Base-by-base conservation (phyloP, 1,140 invertebrate species). In the Cydia pomonella region DNA sequence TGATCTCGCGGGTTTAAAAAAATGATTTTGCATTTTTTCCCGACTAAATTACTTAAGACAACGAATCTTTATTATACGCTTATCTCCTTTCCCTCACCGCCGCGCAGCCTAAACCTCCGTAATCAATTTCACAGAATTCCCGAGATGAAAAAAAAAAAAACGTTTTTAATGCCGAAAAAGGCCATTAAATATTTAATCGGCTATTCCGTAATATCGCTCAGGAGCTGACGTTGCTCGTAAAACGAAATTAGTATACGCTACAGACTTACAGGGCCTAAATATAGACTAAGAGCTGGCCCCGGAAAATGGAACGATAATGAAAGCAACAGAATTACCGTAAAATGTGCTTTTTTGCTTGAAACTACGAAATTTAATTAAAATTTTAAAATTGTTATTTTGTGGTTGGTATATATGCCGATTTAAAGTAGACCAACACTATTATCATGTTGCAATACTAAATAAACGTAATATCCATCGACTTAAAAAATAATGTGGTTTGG, bases 151-250 rank as follows among this genome's bases (percentile, higher is more conserved):
- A 13, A 6, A 33, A 33, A 33, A 64, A 69, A 69, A 69, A 33
- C 64, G 33, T 29, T 69, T 69, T 69, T 69, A 69, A 69, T 69
- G 33, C 64, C 29, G 29, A 69, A 69, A 69, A 41, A 18, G 64
- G 64, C 18, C 64, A 33, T 69, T 69, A 69, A 38, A 69, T 69
- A 69, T 69, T 69, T 69, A 69, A 69, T 69, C 33, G 64, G 13
- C 62, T 9, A 9, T 29, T 4, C 33, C 64, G n/a, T 69, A 38
- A 69, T 69, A 69, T 69, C 27, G 29, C 64, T n/a, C 33, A 18
- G 13, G 27, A 5, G 63, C 63, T 33, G 63, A 66, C 63, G 29
- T 18, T 1, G 64, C 64, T 69, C 29, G 64, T 38, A 12, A 69
- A 38, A 41, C 23, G 64, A 69, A 38, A 69, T 69, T 38, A 69